These are phyloP conservation scores for Corydoras maculifer DNA, from an alignment of 2,113 vertebrate genomes.

Conservation along the genomic window DNA sequence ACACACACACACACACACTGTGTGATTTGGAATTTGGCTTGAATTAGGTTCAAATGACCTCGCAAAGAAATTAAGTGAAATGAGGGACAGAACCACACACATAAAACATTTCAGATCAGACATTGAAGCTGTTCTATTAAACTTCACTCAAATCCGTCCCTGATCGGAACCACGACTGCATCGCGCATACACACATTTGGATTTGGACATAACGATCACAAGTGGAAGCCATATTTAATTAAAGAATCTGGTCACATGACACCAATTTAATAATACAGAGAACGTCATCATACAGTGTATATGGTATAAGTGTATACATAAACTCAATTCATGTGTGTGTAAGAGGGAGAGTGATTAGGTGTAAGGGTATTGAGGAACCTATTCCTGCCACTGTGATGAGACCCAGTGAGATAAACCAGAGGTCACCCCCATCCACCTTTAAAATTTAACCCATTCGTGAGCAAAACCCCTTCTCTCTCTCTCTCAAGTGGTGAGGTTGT, in stretches of 20 bases:
- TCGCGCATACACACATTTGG: too few species aligned
- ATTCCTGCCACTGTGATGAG: slow-evolving; percentile 39
- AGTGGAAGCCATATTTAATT: too few species aligned
- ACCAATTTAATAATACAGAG: too few species aligned
- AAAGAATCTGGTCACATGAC: too few species aligned
- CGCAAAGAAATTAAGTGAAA: neutral
- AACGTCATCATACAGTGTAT: too few species aligned
- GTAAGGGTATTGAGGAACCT: slow-evolving; percentile 47
- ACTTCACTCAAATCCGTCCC: too few species aligned
- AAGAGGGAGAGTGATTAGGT: slow-evolving; percentile 45
- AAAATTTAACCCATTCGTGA: slow-evolving; percentile 28
- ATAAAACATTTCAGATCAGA: neutral
- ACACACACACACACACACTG: slow-evolving; percentile 1
- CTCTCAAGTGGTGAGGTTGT: too few species aligned
- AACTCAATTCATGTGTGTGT: slow-evolving; percentile 17
- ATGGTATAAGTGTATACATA: slow-evolving; percentile 2
- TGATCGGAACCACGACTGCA: too few species aligned
- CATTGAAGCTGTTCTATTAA: slow-evolving; percentile 6
- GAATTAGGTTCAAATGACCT: slow-evolving; percentile 7
- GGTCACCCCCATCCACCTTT: neutral
- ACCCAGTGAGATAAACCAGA: slow-evolving; percentile 38
- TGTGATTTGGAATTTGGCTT: slow-evolving; percentile 19
- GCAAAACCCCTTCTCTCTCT: too few species aligned
- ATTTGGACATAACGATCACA: too few species aligned
- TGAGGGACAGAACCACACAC: neutral